Evolutionary conservation across 2,797 vertebrate species (phyloP), one percentile per base, ranked within the genome.

Genomic region (Calcarius lapponicus): DNA sequence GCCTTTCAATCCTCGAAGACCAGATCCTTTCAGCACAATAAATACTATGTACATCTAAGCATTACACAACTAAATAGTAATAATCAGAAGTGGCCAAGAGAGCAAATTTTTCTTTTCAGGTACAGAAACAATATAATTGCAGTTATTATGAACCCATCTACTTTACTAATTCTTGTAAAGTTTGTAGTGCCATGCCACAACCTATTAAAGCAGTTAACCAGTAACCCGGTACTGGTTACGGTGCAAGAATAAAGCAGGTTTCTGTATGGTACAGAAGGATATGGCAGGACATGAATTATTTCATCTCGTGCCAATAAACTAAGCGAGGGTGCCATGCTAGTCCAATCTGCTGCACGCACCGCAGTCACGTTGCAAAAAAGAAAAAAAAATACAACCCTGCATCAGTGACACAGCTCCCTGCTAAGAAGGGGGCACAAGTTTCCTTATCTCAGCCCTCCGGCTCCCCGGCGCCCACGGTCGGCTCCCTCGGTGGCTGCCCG

Each of bases 231-330:
- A 13, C 66, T 36, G 36, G 34, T 48, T 62, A 32, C 21, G 56
- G 50, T 2, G 34, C 2, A 2, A 66, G 42, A 48, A n/a, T 11
- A 60, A 34, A 10, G 40, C 24, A 34, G 42, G 36, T 64, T 58
- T 58, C 62, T n/a, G 28, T 8, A 43, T 0, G 16, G 51, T 31
- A 48, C 22, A 22, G 32, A 42, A 48, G 17, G 21, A 65, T 45
- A 20, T 3, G 29, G 13, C 0, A 4, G 2, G 14, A 61, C 3
- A 34, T 1, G 40, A 56, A 73, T 1, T 1, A 61, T 28, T 89
- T 56, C 36, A 71, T 6, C 57, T 31, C 3, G 1, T 16, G 60
- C 81, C 79, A 60, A 48, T 6, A 45, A 42, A 60, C 42, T 6
- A 4, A 61, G 29, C 1, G 0, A 50, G 45, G 11, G 9, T 32